Base-by-base conservation (phyloP, 2,113 vertebrate species). In the Sceloporus tristichus region DNA sequence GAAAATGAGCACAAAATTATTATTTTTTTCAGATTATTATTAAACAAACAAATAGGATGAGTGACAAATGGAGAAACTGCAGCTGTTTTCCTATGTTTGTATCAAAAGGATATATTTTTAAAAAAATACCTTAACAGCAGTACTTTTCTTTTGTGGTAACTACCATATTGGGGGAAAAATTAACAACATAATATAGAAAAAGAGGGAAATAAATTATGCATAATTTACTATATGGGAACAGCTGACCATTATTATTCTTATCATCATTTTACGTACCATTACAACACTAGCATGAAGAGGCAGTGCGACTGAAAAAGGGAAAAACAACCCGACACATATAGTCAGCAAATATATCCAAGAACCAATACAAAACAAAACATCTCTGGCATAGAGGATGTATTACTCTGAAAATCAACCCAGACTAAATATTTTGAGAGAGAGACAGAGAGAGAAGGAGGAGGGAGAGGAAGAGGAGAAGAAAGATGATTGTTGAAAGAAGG, bases 151-250 rank as follows among this genome's bases (percentile, higher is more conserved):
- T 97, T 96, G 96, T 97, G 97, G 97, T 90, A 77, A 96, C 95
- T 96, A 97, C 95, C 98, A 97, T 98, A 97, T 97, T 95, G 97
- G 96, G 25, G 25, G 25, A 71, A 71, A 71, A 97, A 96, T 97
- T 97, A 97, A 98, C 97, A 97, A 98, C 96, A 97, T 96, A 96
- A 94, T 92, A 89, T 94, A 94, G 91, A 94, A 97, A 96, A 96
- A 95, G 88, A 95, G 96, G 77, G 90, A 96, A 98, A 99, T 99
- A 99, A 99, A 99, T 99, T 99, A 99, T 98, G 98, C 97, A 98
- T 99, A 99, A 99, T 97, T 99, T 99, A 99, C 98, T 98, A 98
- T 98, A 97, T 97, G 98, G 96, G 97, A 98, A 98, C 97, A 95
- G 98, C 97, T 98, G 98, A 98, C 97, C 97, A 96, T 98, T 95